Base-by-base conservation (phyloP, 2,113 vertebrate genomes). In the Coturnix japonica region DNA sequence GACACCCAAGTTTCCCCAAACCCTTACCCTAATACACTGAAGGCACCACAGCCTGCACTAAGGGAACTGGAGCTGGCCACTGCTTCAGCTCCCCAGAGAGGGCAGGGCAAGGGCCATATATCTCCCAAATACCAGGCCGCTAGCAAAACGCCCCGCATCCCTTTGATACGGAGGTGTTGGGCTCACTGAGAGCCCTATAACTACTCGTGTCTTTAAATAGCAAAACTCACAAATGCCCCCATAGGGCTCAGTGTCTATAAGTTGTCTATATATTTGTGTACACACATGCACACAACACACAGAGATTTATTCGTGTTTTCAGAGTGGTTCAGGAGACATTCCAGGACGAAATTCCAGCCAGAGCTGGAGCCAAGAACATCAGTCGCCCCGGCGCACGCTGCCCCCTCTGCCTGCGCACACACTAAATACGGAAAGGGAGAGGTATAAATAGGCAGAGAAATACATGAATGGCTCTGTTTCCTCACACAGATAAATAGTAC, bases 321-420 rank as follows among this genome's bases (percentile, higher is more conserved):
- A 86, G 77, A 93, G 92, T 0, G 85, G 85, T 95, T 81, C 82
- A 91, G 86, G 87, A 93, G 74, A 85, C 94, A 96, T 96, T 95
- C 91, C 89, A 90, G 87, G 89, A 94, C 9, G 1, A 94, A 93
- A 96, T 96, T 93, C 96, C 93, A 96, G 93, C 82, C 65, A 0
- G 60, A 10, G 2, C 77, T 90, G 95, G 82, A 96, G 96, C 96
- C 96, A 97, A 97, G 94, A 96, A 95, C 95, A 96, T 97, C 96
- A 96, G 80, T 78, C 75, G 92, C 84, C 87, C 78, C n/a, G 5
- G 95, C 93, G 16, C 84, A 94, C 4, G 3, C 94, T 93, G 90
- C 93, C 85, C 91, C 85, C 85, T 96, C 94, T 94, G 95, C 96
- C 95, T 93, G 85, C 0, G 4, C 81, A 85, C 80, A 93, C 87